Conservation (phyloP, 2,888 invertebrate species). For the Mythimna albipuncta region DNA sequence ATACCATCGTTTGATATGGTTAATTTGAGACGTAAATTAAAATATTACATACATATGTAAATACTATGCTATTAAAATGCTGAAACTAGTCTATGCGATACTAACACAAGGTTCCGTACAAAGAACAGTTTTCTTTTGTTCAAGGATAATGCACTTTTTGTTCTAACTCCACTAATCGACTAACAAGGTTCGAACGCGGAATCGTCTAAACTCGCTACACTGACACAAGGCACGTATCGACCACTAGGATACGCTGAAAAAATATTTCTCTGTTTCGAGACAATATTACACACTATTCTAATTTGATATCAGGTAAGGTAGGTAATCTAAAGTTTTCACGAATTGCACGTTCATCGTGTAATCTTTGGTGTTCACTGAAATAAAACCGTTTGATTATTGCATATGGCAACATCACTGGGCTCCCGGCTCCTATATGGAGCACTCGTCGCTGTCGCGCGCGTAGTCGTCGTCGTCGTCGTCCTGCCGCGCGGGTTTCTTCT, state of each 20-base stretch:
- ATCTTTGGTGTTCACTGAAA: conserved; percentile 85
- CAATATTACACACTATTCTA: conserved; percentile 70
- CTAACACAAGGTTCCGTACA: conserved; percentile 67
- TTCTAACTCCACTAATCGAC: conserved; percentile 59
- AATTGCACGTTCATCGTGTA: conserved; percentile 72
- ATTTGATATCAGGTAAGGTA: conserved; percentile 63
- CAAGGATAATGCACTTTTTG: conserved; percentile 66
- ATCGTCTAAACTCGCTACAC: conserved; percentile 72
- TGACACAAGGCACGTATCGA: conserved; percentile 87
- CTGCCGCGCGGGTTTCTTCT: conserved; percentile 74
- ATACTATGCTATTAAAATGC: conserved; percentile 84
- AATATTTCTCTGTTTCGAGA: conserved; percentile 83
- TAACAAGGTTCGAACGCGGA: conserved; percentile 64
- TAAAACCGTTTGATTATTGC: conserved; percentile 63
- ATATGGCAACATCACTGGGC: conserved; percentile 67
- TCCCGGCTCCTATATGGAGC: conserved; percentile 88
- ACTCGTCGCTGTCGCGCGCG: conserved; percentile 91
- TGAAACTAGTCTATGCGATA: conserved; percentile 81
- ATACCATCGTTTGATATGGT: conserved; percentile 78
- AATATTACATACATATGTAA: conserved; percentile 71
- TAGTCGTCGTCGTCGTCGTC: conserved; percentile 89
- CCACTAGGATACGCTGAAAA: conserved; percentile 86
- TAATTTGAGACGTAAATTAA: conserved; percentile 80
- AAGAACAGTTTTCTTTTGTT: conserved; percentile 63
- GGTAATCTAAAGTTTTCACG: conserved; percentile 61